phyloP scores from a whole-genome alignment of 2,888 invertebrate species.

The Agapostemon virescens region DNA sequence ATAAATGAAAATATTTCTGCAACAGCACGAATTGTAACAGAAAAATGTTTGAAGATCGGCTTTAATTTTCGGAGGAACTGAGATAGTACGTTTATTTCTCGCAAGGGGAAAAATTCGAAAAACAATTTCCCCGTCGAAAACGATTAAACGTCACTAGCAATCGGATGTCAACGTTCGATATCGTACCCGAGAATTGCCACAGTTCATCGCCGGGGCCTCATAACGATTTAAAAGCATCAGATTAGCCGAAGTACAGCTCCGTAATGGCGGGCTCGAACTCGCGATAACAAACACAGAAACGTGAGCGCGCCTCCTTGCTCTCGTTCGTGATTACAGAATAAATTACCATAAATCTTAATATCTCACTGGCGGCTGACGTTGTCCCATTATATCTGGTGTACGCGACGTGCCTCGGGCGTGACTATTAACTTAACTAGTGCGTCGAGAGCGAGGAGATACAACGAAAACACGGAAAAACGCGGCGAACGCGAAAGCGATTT shows the following conservation, averaged over 20 bases:
- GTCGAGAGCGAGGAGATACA: neutral
- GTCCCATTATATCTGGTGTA: neutral
- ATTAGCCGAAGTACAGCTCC: neutral
- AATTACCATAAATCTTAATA: slow-evolving; percentile 25
- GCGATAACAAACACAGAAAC: slow-evolving; percentile 9
- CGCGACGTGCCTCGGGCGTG: neutral
- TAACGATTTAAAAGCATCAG: slow-evolving; percentile 21
- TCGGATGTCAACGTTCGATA: neutral
- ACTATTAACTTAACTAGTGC: slow-evolving; percentile 6
- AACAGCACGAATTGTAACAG: no score
- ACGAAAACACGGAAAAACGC: neutral
- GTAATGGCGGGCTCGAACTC: neutral
- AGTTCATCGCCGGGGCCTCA: neutral
- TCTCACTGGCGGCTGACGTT: neutral
- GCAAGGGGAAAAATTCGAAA: neutral
- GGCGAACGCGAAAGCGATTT: slow-evolving; percentile 3
- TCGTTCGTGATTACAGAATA: slow-evolving; percentile 13
- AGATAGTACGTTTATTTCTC: no score
- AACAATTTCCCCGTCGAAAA: neutral
- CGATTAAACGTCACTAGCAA: neutral
- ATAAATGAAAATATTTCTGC: no score
- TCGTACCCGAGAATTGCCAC: neutral
- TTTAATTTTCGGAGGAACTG: no score
- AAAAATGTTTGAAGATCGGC: no score
- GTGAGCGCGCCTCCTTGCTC: neutral